Percentiles rank a stretch among this genome's conserved stretches.
These are phyloP conservation scores for human DNA, from an alignment of 2,113 vertebrate species.

Conservation along the genomic window DNA sequence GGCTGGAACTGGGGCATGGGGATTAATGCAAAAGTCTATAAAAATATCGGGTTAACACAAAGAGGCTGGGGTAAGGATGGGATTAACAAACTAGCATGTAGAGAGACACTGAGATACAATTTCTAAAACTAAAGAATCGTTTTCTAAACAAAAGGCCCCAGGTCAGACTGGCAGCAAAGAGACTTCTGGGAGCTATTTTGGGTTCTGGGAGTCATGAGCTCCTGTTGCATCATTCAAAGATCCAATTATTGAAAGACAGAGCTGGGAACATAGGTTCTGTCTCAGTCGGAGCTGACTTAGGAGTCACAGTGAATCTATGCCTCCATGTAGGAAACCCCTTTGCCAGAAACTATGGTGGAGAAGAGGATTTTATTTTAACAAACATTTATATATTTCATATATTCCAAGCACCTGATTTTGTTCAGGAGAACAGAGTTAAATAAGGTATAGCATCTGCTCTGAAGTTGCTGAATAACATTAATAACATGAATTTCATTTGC, in stretches of 20 bases:
- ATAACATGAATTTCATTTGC: not conserved
- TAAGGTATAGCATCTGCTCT: not conserved
- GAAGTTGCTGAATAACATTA: not conserved
- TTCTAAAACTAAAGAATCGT: not conserved
- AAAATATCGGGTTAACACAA: not conserved
- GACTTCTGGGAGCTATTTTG: not conserved
- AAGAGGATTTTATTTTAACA: not conserved
- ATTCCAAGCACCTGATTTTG: not conserved
- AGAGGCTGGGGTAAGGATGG: not conserved
- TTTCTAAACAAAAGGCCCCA: not conserved
- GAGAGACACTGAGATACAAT: not conserved
- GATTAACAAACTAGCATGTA: not conserved
- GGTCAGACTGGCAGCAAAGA: not conserved
- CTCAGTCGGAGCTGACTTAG: not conserved
- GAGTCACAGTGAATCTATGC: too few relatives aligned
- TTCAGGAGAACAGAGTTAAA: not conserved
- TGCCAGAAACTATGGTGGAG: not conserved
- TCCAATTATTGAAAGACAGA: not conserved
- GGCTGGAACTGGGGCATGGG: too few relatives aligned
- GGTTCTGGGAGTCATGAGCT: not conserved
- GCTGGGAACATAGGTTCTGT: not conserved
- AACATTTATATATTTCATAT: not conserved
- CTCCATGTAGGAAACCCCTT: not conserved
- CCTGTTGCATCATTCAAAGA: not conserved
- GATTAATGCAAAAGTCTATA: fast-evolving